phyloP scores from a whole-genome alignment of 2,797 vertebrate species.

The Mus minutoides region DNA sequence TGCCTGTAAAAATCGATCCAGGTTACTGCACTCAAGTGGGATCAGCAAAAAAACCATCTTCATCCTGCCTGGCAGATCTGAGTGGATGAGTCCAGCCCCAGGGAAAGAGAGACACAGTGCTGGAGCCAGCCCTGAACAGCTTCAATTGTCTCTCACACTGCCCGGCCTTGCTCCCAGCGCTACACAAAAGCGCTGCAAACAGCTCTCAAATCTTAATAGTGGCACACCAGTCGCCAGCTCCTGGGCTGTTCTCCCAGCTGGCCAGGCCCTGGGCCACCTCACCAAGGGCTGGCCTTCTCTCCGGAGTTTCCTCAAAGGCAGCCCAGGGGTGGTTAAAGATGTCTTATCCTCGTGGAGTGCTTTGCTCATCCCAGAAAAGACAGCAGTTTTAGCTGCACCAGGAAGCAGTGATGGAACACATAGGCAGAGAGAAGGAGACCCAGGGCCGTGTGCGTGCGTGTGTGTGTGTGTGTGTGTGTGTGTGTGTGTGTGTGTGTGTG shows the following conservation, averaged over 20 bases:
- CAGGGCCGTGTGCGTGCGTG: not conserved
- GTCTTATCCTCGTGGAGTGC: slow-evolving; percentile 63
- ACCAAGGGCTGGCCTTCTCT: slow-evolving; percentile 49
- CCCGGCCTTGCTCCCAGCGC: slow-evolving; percentile 3
- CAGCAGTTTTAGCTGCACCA: slow-evolving; percentile 57
- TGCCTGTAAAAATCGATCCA: not conserved
- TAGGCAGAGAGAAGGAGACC: slow-evolving; percentile 15
- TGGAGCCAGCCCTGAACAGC: not conserved
- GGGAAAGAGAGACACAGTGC: slow-evolving; percentile 3
- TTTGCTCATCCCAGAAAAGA: slow-evolving; percentile 48
- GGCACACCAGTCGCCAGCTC: slow-evolving; percentile 41
- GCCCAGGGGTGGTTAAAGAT: slow-evolving; percentile 57
- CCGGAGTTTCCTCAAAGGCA: slow-evolving; percentile 75
- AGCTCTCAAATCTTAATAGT: not conserved
- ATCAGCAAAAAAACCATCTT: slow-evolving; percentile 13
- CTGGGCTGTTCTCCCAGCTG: not conserved
- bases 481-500: not conserved
- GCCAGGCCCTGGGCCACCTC: not conserved
- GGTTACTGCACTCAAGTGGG: not conserved
- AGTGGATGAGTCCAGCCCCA: not conserved
- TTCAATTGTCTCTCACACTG: not conserved
- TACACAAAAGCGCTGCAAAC: slow-evolving; percentile 63
- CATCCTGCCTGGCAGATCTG: not conserved
- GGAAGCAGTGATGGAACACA: slow-evolving; percentile 30
- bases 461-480: not conserved